Evolutionary conservation across 2,113 vertebrate species (phyloP).

Genomic region (Cryptoleucopteryx plumbea): DNA sequence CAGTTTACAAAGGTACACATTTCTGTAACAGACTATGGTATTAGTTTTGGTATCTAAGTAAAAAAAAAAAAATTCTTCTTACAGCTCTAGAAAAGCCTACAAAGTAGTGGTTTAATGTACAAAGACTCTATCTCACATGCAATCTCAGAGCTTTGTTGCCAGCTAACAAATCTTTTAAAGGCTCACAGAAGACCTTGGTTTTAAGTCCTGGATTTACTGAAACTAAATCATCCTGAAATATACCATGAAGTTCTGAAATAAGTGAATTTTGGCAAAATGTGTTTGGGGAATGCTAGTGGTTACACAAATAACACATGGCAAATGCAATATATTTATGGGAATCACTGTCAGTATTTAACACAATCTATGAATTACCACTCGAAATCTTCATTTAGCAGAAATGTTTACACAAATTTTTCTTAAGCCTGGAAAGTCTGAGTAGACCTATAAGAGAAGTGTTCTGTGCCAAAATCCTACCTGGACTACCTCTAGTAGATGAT

Average conservation of each 20-base stretch:
- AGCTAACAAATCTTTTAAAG: background rate
- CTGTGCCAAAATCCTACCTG: background rate
- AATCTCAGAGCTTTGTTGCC: background rate
- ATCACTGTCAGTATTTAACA: background rate
- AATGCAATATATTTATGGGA: background rate
- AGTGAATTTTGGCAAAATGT: background rate
- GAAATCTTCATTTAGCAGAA: background rate
- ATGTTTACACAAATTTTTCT: background rate
- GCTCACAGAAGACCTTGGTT: background rate
- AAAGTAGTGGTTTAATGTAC: background rate
- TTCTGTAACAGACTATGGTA: background rate
- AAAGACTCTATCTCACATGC: background rate
- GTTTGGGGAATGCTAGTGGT: background rate
- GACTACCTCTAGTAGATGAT: background rate
- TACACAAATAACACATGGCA: background rate
- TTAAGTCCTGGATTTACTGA: background rate
- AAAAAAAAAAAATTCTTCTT: background rate
- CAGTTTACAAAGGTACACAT: background rate
- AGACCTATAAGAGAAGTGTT: background rate
- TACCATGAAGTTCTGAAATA: background rate
- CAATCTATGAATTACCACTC: background rate
- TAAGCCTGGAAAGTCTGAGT: background rate
- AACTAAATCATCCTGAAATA: background rate
- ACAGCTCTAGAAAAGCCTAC: background rate
- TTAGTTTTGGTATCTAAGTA: background rate